Conservation (phyloP, 2,888 invertebrate genomes). For the Pristionchus arcanus region DNA sequence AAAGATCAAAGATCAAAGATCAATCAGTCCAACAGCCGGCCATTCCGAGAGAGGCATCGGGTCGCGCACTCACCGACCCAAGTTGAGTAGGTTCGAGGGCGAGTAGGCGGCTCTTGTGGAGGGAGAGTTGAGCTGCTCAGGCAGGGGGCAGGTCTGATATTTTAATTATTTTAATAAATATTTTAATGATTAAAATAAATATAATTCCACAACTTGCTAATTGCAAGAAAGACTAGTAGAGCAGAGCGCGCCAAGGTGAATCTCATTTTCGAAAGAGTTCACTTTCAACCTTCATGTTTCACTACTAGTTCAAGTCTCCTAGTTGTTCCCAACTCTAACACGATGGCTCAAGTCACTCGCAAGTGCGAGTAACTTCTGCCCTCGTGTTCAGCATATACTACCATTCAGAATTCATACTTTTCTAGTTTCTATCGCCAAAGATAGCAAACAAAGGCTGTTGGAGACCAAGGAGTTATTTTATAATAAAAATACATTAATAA, state of each 20-base stretch:
- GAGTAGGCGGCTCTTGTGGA: conserved; percentile 66
- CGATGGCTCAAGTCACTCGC: not conserved
- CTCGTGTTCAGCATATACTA: not conserved
- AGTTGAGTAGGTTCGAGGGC: conserved; percentile 68
- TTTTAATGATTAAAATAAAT: no score
- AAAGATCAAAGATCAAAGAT: not conserved
- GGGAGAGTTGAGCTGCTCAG: conserved; percentile 65
- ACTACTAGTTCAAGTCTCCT: not conserved
- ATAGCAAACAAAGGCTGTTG: no score
- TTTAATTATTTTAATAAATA: not conserved
- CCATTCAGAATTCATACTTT: no score
- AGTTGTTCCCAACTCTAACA: not conserved
- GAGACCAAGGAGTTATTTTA: not conserved
- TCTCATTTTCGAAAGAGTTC: no score
- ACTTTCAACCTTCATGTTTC: not conserved
- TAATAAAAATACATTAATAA: not conserved
- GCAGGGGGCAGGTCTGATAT: conserved; percentile 61
- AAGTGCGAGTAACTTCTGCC: not conserved
- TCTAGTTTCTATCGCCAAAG: no score
- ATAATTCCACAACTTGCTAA: not conserved
- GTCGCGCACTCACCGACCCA: conserved; percentile 70
- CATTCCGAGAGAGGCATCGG: conserved; percentile 15
- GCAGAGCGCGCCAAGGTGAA: no score
- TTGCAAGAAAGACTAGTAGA: no score
- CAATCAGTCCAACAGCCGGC: conserved; percentile 49